Conservation (phyloP, 2,888 invertebrate genomes). For the Eretmocerus hayati region DNA sequence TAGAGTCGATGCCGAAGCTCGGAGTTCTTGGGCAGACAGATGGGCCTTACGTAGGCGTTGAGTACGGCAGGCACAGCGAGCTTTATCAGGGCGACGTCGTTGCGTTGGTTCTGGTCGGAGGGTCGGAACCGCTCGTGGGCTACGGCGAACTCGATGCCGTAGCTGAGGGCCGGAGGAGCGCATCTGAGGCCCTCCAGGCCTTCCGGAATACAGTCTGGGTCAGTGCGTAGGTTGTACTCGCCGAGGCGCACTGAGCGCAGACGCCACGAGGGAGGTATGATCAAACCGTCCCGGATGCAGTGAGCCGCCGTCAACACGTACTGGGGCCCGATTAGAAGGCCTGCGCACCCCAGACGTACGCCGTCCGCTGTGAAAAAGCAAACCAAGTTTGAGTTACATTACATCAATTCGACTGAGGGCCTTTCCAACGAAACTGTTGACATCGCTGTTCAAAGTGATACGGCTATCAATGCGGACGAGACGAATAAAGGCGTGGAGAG, state of each 20-base stretch:
- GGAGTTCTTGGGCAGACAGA: neutral
- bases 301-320: conserved; percentile 1
- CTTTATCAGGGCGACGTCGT: neutral
- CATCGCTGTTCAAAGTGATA: too few species aligned
- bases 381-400: too few species aligned
- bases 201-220: neutral
- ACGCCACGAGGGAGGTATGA: conserved; percentile 24
- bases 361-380: too few species aligned
- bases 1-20: neutral
- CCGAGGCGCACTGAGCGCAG: conserved; percentile 6
- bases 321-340: neutral
- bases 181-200: neutral
- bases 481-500: too few species aligned
- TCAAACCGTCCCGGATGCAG: neutral
- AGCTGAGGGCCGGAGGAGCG: neutral
- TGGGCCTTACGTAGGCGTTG: neutral
- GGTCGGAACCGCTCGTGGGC: neutral
- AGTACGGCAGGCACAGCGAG: neutral
- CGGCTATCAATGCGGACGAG: too few species aligned
- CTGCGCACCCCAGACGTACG: too few species aligned
- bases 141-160: neutral
- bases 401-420: too few species aligned
- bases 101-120: neutral
- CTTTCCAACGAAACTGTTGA: too few species aligned
- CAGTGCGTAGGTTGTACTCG: neutral